phyloP scores from a whole-genome alignment of 2,888 invertebrate genomes.

The Apotomis capreana region DNA sequence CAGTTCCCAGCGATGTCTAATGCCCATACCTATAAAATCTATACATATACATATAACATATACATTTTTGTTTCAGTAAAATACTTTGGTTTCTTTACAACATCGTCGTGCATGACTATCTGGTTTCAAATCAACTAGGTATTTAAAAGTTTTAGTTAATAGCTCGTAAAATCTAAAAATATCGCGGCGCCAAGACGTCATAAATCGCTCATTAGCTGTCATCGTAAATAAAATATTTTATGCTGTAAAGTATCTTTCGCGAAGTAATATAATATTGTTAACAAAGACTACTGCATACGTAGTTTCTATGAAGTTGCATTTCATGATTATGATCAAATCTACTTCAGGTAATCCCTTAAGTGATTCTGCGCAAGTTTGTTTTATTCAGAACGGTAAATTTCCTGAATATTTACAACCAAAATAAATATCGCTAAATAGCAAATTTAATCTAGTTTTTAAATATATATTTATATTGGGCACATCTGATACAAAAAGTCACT shows the following conservation, averaged over 20 bases:
- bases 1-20: too few species aligned
- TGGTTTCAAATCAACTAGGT: background rate
- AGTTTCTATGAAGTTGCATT: too few species aligned
- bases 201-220: slow-evolving; percentile 31
- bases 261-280: background rate
- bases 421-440: too few species aligned
- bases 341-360: background rate
- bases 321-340: background rate
- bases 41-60: too few species aligned
- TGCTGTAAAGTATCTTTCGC: background rate
- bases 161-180: slow-evolving; percentile 27
- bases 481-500: too few species aligned
- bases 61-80: background rate
- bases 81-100: background rate
- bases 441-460: too few species aligned
- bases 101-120: background rate
- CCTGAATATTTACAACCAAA: too few species aligned
- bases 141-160: slow-evolving; percentile 13
- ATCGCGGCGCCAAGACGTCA: slow-evolving; percentile 28
- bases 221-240: slow-evolving; percentile 18
- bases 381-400: too few species aligned
- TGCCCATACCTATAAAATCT: too few species aligned
- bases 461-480: too few species aligned
- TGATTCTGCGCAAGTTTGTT: background rate
- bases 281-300: too few species aligned